Evolutionary conservation across 2,113 vertebrate genomes (phyloP).

Genomic region (Saimiri boliviensis): DNA sequence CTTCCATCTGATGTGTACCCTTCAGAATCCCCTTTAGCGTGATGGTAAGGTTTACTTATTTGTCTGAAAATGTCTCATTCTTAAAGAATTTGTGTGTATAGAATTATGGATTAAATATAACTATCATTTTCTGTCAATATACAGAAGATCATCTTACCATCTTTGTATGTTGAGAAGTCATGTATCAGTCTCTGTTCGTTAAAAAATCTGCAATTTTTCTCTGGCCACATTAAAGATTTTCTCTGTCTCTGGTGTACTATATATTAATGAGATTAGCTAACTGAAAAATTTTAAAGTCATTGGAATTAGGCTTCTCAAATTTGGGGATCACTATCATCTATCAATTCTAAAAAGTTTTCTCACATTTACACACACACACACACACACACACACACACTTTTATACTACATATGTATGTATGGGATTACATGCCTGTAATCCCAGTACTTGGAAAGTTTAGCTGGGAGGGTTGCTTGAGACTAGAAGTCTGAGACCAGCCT

Average conservation of each 20-base stretch:
- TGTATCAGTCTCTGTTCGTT: neutral
- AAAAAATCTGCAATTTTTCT: neutral
- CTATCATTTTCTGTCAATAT: neutral
- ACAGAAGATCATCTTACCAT: neutral
- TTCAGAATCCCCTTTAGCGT: neutral
- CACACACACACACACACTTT: no score
- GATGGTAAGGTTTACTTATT: neutral
- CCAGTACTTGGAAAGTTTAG: no score
- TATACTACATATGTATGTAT: no score
- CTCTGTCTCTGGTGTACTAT: neutral
- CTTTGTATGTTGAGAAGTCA: neutral
- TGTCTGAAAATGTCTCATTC: neutral
- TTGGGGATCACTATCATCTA: neutral
- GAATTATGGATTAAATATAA: neutral
- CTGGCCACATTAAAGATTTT: neutral
- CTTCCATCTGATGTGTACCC: neutral
- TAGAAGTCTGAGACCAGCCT: no score
- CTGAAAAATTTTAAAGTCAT: neutral
- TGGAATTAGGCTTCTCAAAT: neutral
- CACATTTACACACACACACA: no score
- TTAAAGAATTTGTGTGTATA: neutral
- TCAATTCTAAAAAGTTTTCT: neutral
- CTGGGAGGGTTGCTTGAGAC: no score
- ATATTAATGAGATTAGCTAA: neutral
- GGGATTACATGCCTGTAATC: no score